Evolutionary conservation across 1,140 invertebrate species (phyloP).

Genomic region (Eriosoma lanigerum): DNA sequence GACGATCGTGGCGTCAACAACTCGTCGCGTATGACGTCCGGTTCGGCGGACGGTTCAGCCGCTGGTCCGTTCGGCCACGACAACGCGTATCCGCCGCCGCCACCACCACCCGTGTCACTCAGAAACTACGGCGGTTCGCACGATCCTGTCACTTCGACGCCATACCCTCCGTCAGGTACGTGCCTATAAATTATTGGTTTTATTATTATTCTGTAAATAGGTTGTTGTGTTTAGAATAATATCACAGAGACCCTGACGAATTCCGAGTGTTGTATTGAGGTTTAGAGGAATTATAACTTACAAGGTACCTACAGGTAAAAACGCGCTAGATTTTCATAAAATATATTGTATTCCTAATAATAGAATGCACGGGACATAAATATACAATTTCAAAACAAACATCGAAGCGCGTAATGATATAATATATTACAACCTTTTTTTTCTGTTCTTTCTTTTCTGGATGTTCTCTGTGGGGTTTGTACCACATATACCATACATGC

Average conservation of each 20-base stretch:
- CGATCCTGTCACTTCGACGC: conserved; percentile 73
- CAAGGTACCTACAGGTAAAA: too few relatives aligned
- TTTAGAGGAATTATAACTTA: too few relatives aligned
- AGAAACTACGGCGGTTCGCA: conserved; percentile 22
- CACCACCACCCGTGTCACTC: conserved; percentile 64
- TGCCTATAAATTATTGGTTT: too few relatives aligned
- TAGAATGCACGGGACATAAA: too few relatives aligned
- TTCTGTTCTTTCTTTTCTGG: background rate
- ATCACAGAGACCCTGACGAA: too few relatives aligned
- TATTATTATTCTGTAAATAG: too few relatives aligned
- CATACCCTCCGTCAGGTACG: conserved; percentile 78
- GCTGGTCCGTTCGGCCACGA: conserved; percentile 70
- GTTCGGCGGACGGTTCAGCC: conserved; percentile 72
- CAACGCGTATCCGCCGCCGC: conserved; percentile 70
- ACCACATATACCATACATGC: background rate
- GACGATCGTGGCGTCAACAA: conserved; percentile 67
- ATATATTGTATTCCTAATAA: too few relatives aligned
- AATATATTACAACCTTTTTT: conserved; percentile 5
- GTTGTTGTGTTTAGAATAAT: too few relatives aligned
- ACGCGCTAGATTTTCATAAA: too few relatives aligned
- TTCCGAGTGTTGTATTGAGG: too few relatives aligned
- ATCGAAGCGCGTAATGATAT: background rate
- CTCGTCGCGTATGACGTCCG: conserved; percentile 61
- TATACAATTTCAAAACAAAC: conserved; percentile 21
- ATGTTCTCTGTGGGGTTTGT: too few relatives aligned